phyloP scores from a whole-genome alignment of 2,113 vertebrate genomes.

The Aptenodytes patagonicus region DNA sequence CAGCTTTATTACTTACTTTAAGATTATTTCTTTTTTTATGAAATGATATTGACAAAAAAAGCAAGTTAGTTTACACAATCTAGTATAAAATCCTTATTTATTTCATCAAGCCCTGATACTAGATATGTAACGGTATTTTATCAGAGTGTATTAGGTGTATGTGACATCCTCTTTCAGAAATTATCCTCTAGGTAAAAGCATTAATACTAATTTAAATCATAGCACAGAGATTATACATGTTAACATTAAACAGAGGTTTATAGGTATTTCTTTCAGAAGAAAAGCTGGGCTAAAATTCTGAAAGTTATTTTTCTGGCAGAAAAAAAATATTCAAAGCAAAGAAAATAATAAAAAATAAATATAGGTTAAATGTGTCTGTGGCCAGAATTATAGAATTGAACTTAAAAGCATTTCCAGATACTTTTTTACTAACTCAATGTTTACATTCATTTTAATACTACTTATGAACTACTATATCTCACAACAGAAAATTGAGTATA shows the following conservation, averaged over 20 bases:
- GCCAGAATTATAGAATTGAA: not conserved
- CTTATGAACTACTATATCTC: not conserved
- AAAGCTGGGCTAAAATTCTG: not conserved
- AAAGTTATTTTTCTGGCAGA: not conserved
- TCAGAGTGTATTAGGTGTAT: not conserved
- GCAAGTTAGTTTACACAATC: not conserved
- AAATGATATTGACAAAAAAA: conserved; percentile 1
- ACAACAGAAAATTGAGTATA: not conserved
- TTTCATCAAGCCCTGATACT: not conserved
- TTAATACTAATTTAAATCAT: not conserved
- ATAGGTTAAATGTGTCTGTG: not conserved
- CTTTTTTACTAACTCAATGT: not conserved
- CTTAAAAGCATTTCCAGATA: not conserved
- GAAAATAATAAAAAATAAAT: not conserved
- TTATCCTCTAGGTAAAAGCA: not conserved
- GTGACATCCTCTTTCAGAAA: not conserved
- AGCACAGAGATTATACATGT: not conserved
- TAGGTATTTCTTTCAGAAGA: not conserved
- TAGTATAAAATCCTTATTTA: not conserved
- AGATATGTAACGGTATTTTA: not conserved
- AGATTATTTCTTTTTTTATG: not conserved
- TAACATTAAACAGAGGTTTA: not conserved
- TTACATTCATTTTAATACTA: not conserved
- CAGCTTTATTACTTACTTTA: conserved; percentile 1
- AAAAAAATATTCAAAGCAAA: not conserved